A percentile compares a stretch with the other conserved stretches of the same genome.
Conservation (phyloP, 1,140 invertebrate genomes). For the Anagrus nilaparvatae region DNA sequence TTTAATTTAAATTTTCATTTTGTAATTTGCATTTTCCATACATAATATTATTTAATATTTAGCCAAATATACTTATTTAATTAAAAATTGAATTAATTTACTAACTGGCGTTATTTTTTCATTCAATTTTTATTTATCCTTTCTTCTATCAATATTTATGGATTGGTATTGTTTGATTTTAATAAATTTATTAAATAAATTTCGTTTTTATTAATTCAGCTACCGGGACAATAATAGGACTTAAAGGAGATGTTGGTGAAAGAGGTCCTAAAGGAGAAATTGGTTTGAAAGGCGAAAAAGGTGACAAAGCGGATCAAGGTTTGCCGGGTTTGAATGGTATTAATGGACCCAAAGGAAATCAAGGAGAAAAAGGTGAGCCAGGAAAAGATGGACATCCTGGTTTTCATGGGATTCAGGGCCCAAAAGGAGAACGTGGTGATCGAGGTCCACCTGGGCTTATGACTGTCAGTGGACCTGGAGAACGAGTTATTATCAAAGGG, state of each 20-base stretch:
- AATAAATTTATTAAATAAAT: too few relatives aligned
- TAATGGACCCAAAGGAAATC: constrained; percentile 49
- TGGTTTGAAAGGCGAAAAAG: constrained; percentile 43
- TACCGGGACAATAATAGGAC: constrained; percentile 25
- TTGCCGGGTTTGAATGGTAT: constrained; percentile 52
- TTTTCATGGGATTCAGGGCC: constrained; percentile 39
- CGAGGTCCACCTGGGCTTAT: constrained; percentile 55
- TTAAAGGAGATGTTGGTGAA: constrained; percentile 32
- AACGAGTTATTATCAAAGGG: constrained; percentile 54
- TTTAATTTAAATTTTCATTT: too few relatives aligned
- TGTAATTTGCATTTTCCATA: too few relatives aligned
- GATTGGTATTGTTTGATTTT: too few relatives aligned
- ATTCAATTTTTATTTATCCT: too few relatives aligned
- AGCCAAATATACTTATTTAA: too few relatives aligned
- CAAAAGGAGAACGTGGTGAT: constrained; percentile 56
- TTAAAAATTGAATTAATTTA: too few relatives aligned
- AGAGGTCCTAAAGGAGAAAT: constrained; percentile 39
- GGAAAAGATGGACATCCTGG: constrained; percentile 46
- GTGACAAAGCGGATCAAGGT: constrained; percentile 52
- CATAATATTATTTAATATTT: too few relatives aligned
- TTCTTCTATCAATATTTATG: too few relatives aligned
- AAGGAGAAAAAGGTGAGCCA: constrained; percentile 51
- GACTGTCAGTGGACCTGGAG: constrained; percentile 43
- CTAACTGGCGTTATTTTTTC: too few relatives aligned
- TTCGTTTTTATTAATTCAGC: neutral